Evolutionary conservation across 2,888 invertebrate species (phyloP), one percentile per base, ranked within the genome.

Genomic region (Epinotia bilunana): DNA sequence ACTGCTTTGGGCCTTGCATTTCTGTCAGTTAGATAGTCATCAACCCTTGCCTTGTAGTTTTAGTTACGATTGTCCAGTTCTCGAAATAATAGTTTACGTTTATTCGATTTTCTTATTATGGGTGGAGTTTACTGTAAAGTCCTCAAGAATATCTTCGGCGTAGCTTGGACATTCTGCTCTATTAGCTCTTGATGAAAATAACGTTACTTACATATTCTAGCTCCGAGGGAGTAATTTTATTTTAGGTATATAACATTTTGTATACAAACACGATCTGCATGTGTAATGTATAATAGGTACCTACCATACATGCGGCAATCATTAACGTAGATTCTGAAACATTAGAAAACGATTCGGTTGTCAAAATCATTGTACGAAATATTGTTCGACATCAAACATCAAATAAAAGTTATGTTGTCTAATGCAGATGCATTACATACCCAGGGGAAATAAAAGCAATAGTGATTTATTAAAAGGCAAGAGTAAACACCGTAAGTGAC

Each of bases 101-200:
- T 0, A 33, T 33, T 33, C 7, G 1, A 33, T 33, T 33, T 33
- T 33, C 0, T 33, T 6, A 6, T 33, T 33, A 33, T 6, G 33
- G 7, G 7, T 39, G 39, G 7, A 61, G n/a, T 33, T 33, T 7
- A 16, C 28, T 60, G 2, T 20, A 9, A 13, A 46, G 23, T 7
- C 12, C 33, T 67, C 18, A 3, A 43, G 55, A 57, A 68, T 57
- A 57, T 57, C 13, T 39, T 13, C 57, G 13, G 12, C 55, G 33
- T 55, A 39, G 12, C 28, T 20, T 67, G 67, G 55, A 55, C 67
- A 55, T 33, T 33, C n/a, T 65, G 28, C 53, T 2, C n/a, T 18
- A n/a, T n/a, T n/a, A 67, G 39, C 33, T 55, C 18, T 57, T 57
- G 39, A 68, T 68, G 55, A 43, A 68, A 68, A 57, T 68, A 55